Evolutionary conservation across 2,888 invertebrate species (phyloP), one percentile per base, ranked within the genome.

Genomic region (Dendrolimus houi): DNA sequence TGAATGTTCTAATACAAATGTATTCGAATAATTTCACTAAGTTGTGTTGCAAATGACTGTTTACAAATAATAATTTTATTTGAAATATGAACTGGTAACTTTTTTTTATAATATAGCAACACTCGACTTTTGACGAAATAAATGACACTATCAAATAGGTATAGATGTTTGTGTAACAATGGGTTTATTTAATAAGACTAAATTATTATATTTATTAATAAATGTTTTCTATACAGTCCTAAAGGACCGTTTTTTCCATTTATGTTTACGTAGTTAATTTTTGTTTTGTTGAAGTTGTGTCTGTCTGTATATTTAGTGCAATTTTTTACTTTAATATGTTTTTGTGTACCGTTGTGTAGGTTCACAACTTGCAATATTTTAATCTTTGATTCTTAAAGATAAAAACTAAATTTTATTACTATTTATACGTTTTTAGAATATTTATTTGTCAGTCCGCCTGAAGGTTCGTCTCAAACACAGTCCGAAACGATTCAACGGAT

Each of bases 281-380:
- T 14, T 55, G 47, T 12, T 54, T 47, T 12, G 47, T 55, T 55
- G 17, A 55, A 42, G 17, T 55, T 47, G 64, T 78, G 69, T 77
- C 63, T 78, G 69, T 77, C 63, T 81, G 79, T 81, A 78, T 81
- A 79, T 81, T 72, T 71, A 75, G 76, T 79, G 78, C 73, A 78
- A 78, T 75, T 68, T 62, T 47, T 73, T 78, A 74, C 66, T 69
- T 69, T 68, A 67, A 66, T 29, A 29, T 29, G 55, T 55, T 56
- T 55, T 47, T 52, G 53, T 54, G 53, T 52, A 42, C n/a, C 55
- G 53, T 47, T 47, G 8, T 12, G 12, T 8, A 12, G 47, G 3
- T 47, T 47, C 29, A 29, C 29, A 6, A 29, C 29, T 29, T 0
- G 29, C 29, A 29, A 29, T 29, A 6, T 29, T 29, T 29, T 29